phyloP scores from a whole-genome alignment of 2,797 vertebrate species.

The Protonibea diacanthus region DNA sequence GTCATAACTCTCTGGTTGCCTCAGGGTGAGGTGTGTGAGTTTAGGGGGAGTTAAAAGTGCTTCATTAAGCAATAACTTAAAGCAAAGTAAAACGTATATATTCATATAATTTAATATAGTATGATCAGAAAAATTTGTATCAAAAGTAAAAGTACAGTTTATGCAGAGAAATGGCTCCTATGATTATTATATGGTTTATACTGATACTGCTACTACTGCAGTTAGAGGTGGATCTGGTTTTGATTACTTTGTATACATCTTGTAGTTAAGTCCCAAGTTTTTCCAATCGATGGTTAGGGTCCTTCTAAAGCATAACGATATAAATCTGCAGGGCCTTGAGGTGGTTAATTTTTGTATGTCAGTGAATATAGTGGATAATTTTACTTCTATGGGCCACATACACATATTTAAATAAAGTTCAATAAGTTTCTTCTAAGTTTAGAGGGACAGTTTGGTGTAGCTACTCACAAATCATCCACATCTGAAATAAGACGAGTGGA shows the following conservation, averaged over 20 bases:
- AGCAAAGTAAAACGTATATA: neutral
- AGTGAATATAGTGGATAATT: too few relatives aligned
- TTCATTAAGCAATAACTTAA: neutral
- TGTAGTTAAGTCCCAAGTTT: neutral
- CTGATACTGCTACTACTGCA: neutral
- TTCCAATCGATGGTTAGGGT: neutral
- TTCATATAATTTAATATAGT: too few relatives aligned
- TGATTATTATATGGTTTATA: neutral
- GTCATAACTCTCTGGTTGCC: slow-evolving; percentile 46
- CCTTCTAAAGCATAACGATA: neutral
- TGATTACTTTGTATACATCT: neutral
- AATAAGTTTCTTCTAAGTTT: neutral
- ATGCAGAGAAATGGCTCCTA: neutral
- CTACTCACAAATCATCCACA: neutral
- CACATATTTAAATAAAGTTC: too few relatives aligned
- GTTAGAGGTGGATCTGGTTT: neutral
- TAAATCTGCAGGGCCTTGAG: too few relatives aligned
- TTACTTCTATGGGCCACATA: too few relatives aligned
- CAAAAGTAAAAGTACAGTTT: neutral
- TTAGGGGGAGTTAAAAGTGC: neutral
- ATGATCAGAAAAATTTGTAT: neutral
- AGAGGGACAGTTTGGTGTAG: neutral
- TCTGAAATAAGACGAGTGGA: too few relatives aligned
- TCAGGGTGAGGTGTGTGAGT: slow-evolving; percentile 47
- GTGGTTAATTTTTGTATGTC: too few relatives aligned